Conservation (phyloP, 2,888 invertebrate genomes). For the Chalcosyrphus nemorum region DNA sequence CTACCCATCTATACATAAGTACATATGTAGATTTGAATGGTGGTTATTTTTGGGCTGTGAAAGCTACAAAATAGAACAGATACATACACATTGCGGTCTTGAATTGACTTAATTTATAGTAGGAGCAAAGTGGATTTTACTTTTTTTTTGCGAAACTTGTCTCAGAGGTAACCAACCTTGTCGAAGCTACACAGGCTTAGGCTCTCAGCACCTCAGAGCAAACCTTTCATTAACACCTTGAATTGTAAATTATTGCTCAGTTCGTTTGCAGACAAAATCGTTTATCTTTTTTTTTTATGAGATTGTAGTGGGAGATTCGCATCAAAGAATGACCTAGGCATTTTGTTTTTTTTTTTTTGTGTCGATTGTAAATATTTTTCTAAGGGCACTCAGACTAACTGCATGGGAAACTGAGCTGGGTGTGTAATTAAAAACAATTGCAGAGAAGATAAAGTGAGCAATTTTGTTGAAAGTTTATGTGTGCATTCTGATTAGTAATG, state of each 20-base stretch:
- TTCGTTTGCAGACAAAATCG: constrained; percentile 37
- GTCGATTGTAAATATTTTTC: not conserved
- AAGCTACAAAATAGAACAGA: not conserved
- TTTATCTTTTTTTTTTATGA: constrained; percentile 34
- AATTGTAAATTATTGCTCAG: constrained; percentile 54
- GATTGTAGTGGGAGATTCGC: constrained; percentile 16
- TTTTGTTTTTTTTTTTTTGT: not conserved
- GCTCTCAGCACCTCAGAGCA: constrained; percentile 20
- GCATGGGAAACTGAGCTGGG: not conserved
- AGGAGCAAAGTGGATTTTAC: constrained; percentile 13
- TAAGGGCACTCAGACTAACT: not conserved
- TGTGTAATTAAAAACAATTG: not conserved
- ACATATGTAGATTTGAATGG: not conserved
- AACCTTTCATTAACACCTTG: constrained; percentile 58
- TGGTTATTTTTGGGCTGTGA: not conserved
- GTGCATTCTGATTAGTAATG: not conserved
- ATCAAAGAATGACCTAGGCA: constrained; percentile 3
- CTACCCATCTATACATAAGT: not conserved
- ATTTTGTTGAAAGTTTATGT: no score
- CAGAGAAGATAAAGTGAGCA: not conserved
- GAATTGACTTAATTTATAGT: constrained; percentile 34
- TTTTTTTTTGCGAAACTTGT: constrained; percentile 11
- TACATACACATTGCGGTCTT: not conserved
- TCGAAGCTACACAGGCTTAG: constrained; percentile 14
- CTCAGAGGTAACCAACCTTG: constrained; percentile 46